Base-by-base conservation (phyloP, 2,888 invertebrate species). In the Acleris holmiana region DNA sequence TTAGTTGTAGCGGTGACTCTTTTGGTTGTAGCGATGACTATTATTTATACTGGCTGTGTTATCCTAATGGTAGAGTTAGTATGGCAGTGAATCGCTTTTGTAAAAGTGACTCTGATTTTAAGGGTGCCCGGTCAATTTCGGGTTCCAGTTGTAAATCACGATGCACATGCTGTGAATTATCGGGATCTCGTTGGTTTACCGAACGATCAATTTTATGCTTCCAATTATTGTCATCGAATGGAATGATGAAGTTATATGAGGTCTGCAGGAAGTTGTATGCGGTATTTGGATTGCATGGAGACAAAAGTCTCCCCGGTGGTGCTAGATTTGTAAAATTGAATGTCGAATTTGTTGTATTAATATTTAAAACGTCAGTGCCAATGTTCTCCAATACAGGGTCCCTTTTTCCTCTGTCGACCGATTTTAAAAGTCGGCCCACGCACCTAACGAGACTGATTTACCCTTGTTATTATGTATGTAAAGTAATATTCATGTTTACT, bases 391-490 rank as follows among this genome's bases (percentile, higher is more conserved):
- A 73, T 73, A 80, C 80, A 81, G 79, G 81, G 79, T 77, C 70
- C 70, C 70, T 53, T 71, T 71, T 71, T 67, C 67, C 64, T 71
- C 69, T 66, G 69, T 71, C 69, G 63, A 69, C 72, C 73, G 76
- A 74, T 67, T 63, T 59, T 2, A 63, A 55, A 58, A 67, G 49
- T 67, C 63, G 57, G 63, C 67, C 44, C 67, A 48, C 57, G 47
- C 10, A 64, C 75, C 72, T 74, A 63, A 77, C 76, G 78, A 88
- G 88, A 88, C 89, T 89, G 89, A 88, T 78, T 78, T 81, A 83
- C 79, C 82, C 81, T 76, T 63, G 44, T 62, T 62, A 50, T 46
- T 51, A 47, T 57, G 21, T 54, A 48, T 66, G 19, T 66, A 47
- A 48, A 17, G 7, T 15, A 41, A 48, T 63, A 46, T 48, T 44